Base-by-base conservation (phyloP, 2,888 invertebrate genomes). In the Ormyrus pomaceus region DNA sequence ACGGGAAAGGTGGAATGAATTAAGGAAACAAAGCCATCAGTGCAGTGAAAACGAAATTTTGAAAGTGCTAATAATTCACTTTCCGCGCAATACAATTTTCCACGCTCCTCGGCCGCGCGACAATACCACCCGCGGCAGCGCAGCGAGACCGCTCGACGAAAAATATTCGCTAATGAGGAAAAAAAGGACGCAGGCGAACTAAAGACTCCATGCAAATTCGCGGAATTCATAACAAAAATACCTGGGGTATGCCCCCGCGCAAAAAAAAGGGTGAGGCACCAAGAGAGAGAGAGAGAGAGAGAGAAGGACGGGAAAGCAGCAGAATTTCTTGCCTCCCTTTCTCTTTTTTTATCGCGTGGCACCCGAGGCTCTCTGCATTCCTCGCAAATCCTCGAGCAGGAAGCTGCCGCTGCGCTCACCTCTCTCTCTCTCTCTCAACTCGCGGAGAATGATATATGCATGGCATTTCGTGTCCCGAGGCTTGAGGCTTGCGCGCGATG, bases 391-490 rank as follows among this genome's bases (percentile, higher is more conserved):
- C 56, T 19, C 45, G 13, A 46, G 10, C 1, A 9, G 6, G n/a
- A 53, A 46, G 6, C 6, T 48, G 5, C 19, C 19, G n/a, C 13
- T 48, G 46, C 10, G 5, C 11, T 6, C 34, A 13, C n/a, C 9
- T 34, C 45, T 46, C 6, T 50, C n/a, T 6, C 34, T 34, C 34
- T 34, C 34, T 34, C 4, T 6, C 46, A 48, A 34, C 58, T 55
- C 6, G 50, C 48, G 59, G 0, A 5, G 59, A 68, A 75, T 75
- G 75, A 75, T 68, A 53, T 75, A 75, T 75, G 75, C 75, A 75
- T 75, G 75, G 59, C 34, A 75, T 75, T 75, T 75, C 45, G 75
- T 68, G 68, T 59, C 75, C 75, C 53, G 50, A 9, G 66, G 75
- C 34, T 34, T 34, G 34, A 34, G 34, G 34, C 34, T 34, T 34